These are phyloP conservation scores for Syngnathus acus DNA, from an alignment of 2,797 vertebrate genomes.

Conservation along the genomic window DNA sequence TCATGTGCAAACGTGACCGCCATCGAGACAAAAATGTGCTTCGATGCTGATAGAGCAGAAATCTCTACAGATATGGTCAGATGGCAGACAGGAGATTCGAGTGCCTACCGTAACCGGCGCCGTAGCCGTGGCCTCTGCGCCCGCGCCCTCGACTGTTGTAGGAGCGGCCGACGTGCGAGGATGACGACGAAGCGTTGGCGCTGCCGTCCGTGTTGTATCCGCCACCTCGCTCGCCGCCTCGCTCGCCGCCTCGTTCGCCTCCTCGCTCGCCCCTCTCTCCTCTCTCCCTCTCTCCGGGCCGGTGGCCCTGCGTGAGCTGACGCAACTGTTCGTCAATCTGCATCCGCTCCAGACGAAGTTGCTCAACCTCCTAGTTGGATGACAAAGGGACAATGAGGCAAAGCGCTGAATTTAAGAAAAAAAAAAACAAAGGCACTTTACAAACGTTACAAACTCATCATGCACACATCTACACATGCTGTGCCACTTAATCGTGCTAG, in stretches of 20 bases:
- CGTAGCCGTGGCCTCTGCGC: slow-evolving; percentile 86
- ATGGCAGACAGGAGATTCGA: not conserved
- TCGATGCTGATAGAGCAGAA: no score
- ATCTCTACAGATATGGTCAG: no score
- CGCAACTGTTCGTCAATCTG: slow-evolving; percentile 95
- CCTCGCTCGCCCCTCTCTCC: slow-evolving; percentile 67
- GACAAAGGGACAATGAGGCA: not conserved
- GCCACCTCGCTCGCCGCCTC: slow-evolving; percentile 67
- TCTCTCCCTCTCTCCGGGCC: slow-evolving; percentile 71
- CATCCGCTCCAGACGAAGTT: slow-evolving; percentile 89
- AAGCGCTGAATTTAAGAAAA: not conserved
- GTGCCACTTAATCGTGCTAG: slow-evolving; percentile 40
- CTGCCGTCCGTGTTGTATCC: slow-evolving; percentile 76
- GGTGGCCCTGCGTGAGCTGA: slow-evolving; percentile 91
- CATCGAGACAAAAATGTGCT: no score
- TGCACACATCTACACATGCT: slow-evolving; percentile 40
- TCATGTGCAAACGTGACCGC: not conserved
- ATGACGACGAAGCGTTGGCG: slow-evolving; percentile 60
- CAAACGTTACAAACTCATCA: not conserved
- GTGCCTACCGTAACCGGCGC: slow-evolving; percentile 82
- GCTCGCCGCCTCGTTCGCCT: slow-evolving; percentile 41
- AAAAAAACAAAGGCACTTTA: not conserved
- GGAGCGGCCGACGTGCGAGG: slow-evolving; percentile 81
- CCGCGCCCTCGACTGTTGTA: slow-evolving; percentile 89
- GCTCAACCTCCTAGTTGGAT: slow-evolving; percentile 85